Conservation (phyloP, 2,113 vertebrate genomes). For the Chiloscyllium plagiosum region DNA sequence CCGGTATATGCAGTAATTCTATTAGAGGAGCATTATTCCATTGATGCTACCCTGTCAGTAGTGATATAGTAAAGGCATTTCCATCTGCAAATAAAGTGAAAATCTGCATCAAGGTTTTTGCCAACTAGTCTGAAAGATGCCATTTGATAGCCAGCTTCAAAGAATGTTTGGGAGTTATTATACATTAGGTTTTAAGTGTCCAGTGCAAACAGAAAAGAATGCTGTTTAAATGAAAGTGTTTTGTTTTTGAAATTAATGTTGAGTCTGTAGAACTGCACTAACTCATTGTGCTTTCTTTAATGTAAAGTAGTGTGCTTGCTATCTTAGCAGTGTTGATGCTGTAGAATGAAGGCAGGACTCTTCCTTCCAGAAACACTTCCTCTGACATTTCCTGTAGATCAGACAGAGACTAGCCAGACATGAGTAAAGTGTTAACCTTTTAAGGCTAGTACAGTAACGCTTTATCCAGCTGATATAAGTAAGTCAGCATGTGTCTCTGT, state of each 20-base stretch:
- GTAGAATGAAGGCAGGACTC: constrained; percentile 1
- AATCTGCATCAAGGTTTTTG: background rate
- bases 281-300: background rate
- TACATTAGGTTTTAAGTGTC: background rate
- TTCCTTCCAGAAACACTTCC: constrained; percentile 35
- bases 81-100: constrained; percentile 9
- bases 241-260: background rate
- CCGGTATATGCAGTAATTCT: background rate
- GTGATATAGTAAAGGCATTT: background rate
- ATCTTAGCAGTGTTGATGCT: background rate
- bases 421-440: constrained; percentile 12
- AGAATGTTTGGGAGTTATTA: background rate
- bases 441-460: background rate
- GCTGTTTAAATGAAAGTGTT: background rate
- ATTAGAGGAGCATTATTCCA: background rate
- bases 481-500: background rate
- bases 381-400: constrained; percentile 35
- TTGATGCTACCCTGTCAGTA: background rate
- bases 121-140: constrained; percentile 26
- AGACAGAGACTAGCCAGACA: constrained; percentile 8
- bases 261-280: background rate
- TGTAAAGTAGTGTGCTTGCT: background rate
- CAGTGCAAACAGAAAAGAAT: background rate
- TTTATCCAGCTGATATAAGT: background rate
- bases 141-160: background rate